These are phyloP conservation scores for Pogonocichla stellata DNA, from an alignment of 2,113 vertebrate species.

Conservation along the genomic window DNA sequence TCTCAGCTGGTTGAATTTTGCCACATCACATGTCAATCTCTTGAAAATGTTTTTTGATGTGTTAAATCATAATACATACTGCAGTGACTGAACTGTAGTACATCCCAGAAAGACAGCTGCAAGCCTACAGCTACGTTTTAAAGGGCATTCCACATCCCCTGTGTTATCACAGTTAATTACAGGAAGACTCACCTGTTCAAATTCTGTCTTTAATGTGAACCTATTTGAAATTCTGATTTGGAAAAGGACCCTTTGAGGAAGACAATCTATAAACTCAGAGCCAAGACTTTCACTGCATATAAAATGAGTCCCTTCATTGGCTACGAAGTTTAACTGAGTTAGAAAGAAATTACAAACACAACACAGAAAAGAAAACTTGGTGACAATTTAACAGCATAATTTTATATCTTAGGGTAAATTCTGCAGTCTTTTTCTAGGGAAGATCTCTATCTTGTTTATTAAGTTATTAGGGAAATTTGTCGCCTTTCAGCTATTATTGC, in stretches of 20 bases:
- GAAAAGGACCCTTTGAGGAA: background rate
- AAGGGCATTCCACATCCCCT: background rate
- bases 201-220: background rate
- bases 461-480: background rate
- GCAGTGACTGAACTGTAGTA: background rate
- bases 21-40: background rate
- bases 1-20: background rate
- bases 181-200: background rate
- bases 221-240: constrained; percentile 46
- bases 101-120: background rate
- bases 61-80: background rate
- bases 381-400: background rate
- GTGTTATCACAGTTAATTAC: constrained; percentile 34
- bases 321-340: background rate
- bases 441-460: background rate
- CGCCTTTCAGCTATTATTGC: background rate
- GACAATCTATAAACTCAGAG: constrained; percentile 11
- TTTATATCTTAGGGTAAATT: background rate
- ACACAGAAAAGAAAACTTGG: background rate
- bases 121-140: background rate
- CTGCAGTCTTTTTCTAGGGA: background rate
- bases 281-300: background rate
- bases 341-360: constrained; percentile 1
- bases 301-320: background rate
- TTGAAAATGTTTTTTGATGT: background rate